Base-by-base conservation (phyloP, 2,797 vertebrate species). In the Tokudaia muenninki region DNA sequence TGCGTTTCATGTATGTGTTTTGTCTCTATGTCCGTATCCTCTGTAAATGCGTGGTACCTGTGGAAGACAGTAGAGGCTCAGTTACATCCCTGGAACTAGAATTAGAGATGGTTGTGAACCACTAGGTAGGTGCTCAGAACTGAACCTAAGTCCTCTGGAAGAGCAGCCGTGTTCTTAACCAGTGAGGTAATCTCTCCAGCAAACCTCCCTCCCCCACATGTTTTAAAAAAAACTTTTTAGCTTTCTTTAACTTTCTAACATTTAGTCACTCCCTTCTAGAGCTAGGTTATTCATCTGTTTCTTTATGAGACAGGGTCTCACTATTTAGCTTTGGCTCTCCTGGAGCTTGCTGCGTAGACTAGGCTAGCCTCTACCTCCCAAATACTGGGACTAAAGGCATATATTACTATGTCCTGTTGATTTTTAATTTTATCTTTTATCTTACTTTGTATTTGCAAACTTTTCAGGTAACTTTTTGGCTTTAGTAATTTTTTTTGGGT, bases 381-480 rank as follows among this genome's bases (percentile, higher is more conserved):
- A 77, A 47, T 77, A 77, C 26, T 77, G 41, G 41, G 41, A 41
- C 44, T 78, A 82, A 82, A 82, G n/a, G 24, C 57, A 41, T 61
- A 41, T 17, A 21, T 67, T 67, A 34, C 14, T 34, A 29, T 41
- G 14, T 21, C 14, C 3, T 26, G 37, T 65, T 65, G 82, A 44
- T 88, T 63, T 74, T 55, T 94, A 77, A 91, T 84, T 94, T 87
- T 29, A 80, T 17, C 14, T 80, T 96, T 86, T 86, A 75, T 22
- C 91, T n/a, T 95, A 47, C 81, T 96, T 93, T 50, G n/a, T 47
- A 29, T 17, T 79, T 94, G 74, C 82, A 59, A 92, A 90, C 10
- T 82, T 93, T 31, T 83, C 70, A 63, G 24, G 77, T 92, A 93
- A 93, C 59, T 88, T 74, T 47, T 87, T 47, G 72, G 12, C 47